Evolutionary conservation across 2,888 invertebrate genomes (phyloP), one percentile per base, ranked within the genome.

Genomic region (Biston betularia): DNA sequence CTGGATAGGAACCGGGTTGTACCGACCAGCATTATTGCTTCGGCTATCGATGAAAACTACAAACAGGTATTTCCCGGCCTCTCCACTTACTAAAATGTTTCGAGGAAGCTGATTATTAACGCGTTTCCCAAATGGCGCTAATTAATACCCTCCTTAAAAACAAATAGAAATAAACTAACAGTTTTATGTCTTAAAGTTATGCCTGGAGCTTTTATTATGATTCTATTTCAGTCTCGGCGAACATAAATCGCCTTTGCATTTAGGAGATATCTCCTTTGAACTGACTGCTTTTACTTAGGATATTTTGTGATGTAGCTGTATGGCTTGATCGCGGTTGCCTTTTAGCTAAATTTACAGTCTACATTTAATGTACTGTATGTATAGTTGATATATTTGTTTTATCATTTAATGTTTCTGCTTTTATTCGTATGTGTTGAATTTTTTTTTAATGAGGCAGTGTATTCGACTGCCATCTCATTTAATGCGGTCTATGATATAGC

Each of bases 151-250:
- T 54, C 50, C 14, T 49, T 50, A 50, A 48, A 44, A 42, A 15
- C n/a, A 68, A 60, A 57, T 59, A 52, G 62, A 64, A 62, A 72
- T 70, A 70, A 68, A 66, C 72, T 63, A 63, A 65, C 66, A 64
- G 57, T 52, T 54, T 68, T 52, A 66, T 57, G 61, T 61, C 57
- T 48, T 15, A 56, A 56, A 65, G 61, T 46, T 73, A 66, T 70
- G 70, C 64, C 63, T 64, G 65, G 50, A 62, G 58, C 65, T 62
- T 70, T 68, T 72, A 70, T 68, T 66, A 61, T 57, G 66, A 55
- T 57, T 63, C 67, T 72, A 72, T 72, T 70, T 71, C 61, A 52
- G 68, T n/a, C 56, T 58, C 57, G 55, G 11, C 48, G 63, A 38
- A 57, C 63, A 68, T 66, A 66, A 68, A 67, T 70, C 63, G 66